Evolutionary conservation across 1,140 invertebrate genomes (phyloP), one percentile per base, ranked within the genome.

Genomic region (Teleogryllus occipitalis): DNA sequence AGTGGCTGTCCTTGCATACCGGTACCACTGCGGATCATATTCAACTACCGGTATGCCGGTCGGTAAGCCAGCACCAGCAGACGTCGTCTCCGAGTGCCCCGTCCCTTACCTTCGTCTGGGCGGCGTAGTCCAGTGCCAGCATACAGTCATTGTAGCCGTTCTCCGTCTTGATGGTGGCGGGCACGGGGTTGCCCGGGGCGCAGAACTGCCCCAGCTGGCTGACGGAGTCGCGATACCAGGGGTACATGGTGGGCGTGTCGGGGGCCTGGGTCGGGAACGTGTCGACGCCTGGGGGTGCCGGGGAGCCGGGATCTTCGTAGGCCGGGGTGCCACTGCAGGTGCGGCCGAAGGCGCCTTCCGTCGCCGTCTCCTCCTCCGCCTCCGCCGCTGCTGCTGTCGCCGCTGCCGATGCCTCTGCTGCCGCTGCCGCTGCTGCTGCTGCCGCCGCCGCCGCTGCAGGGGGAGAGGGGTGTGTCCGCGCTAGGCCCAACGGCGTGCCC

Each of bases 131-230:
- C 46, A 92, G 87, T 15, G 91, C 91, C 78, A 92, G 85, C 91
- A 92, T 92, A 84, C 91, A 92, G 85, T 92, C 91, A 82, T 89
- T 91, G 85, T 91, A 92, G 82, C 91, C 91, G 85, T 89, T 91
- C 84, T 92, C 91, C 18, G 90, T 91, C 85, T 92, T 92, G 84
- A 92, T 91, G 77, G 88, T 87, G 47, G 87, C 84, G 76, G 89
- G 88, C 84, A 89, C 89, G 81, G 90, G 89, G 79, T 79, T 83
- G 76, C 76, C 82, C 15, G 82, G 78, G 75, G 88, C 89, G 82
- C 87, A 88, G 81, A 89, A 86, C 82, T 89, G 88, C 74, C 86
- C 86, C 81, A 87, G 82, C 83, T 85, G 86, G 80, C 83, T 85
- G 75, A 91, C 89, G 82, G 90, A 90, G 82, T 92, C 91, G 81